Percentiles rank a stretch among this genome's conserved stretches.
phyloP scores from a whole-genome alignment of 2,797 vertebrate genomes.

The Arvicola amphibius region DNA sequence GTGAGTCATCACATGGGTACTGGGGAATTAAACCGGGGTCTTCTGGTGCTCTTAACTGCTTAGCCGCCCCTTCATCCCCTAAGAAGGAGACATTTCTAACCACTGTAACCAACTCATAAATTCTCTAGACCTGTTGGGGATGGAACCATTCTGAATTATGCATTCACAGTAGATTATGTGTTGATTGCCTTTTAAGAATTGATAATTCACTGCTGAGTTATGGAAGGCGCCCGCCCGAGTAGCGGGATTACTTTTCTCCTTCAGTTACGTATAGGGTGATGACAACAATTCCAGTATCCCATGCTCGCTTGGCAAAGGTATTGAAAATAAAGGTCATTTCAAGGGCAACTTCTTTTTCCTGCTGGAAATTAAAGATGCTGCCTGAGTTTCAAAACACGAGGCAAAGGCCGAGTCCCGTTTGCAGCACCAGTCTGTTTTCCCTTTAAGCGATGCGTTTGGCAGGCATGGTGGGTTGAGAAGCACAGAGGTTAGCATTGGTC shows the following conservation, averaged over 20 bases:
- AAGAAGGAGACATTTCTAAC: background rate
- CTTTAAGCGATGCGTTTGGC: background rate
- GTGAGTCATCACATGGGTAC: background rate
- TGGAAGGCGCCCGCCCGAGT: background rate
- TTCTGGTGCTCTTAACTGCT: background rate
- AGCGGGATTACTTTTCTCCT: background rate
- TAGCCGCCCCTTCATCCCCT: background rate
- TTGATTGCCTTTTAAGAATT: background rate
- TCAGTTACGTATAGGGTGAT: background rate
- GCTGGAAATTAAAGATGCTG: conserved; percentile 18
- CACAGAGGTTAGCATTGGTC: background rate
- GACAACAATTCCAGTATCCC: background rate
- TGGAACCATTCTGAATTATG: background rate
- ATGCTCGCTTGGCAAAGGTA: background rate
- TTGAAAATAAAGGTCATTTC: conserved; percentile 43
- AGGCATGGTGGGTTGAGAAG: background rate
- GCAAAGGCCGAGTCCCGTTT: background rate
- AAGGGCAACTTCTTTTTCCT: background rate
- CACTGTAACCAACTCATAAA: background rate
- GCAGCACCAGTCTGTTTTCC: background rate
- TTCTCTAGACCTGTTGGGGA: background rate
- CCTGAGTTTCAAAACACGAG: conserved; percentile 36
- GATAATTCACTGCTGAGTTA: background rate
- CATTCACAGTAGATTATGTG: background rate
- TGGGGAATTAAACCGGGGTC: background rate